Conservation (phyloP, 2,797 vertebrate species). For the Strix occidentalis region DNA sequence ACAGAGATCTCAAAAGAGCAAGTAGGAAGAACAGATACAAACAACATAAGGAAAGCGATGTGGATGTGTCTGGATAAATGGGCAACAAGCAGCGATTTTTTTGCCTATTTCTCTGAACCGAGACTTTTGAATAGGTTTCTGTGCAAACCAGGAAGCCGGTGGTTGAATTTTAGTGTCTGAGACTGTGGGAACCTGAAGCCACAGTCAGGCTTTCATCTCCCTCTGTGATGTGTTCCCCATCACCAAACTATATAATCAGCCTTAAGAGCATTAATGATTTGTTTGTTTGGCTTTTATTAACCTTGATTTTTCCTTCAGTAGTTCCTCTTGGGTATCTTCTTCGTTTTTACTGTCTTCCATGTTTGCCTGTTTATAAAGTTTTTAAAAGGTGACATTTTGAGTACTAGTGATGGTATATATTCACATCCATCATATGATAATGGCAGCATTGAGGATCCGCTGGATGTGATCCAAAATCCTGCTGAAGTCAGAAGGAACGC, state of each 20-base stretch:
- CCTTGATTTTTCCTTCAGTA: neutral
- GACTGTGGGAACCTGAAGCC: neutral
- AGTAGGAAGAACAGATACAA: neutral
- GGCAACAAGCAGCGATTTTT: neutral
- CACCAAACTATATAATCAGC: neutral
- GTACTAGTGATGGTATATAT: neutral
- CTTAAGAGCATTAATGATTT: neutral
- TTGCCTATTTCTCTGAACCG: neutral
- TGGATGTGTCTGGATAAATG: neutral
- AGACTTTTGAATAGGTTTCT: neutral
- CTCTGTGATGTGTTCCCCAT: neutral
- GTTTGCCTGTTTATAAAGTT: neutral
- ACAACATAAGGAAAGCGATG: neutral
- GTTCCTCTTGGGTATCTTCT: neutral
- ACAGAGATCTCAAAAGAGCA: neutral
- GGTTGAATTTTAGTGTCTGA: neutral
- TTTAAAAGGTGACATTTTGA: neutral
- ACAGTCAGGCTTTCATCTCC: neutral
- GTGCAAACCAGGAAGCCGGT: neutral
- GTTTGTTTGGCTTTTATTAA: neutral
- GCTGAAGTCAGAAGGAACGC: neutral
- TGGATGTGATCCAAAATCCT: neutral
- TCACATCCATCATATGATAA: neutral
- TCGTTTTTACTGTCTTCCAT: neutral
- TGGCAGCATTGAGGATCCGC: neutral